Conservation (phyloP, 2,888 invertebrate genomes). For the Anticlea derivata region DNA sequence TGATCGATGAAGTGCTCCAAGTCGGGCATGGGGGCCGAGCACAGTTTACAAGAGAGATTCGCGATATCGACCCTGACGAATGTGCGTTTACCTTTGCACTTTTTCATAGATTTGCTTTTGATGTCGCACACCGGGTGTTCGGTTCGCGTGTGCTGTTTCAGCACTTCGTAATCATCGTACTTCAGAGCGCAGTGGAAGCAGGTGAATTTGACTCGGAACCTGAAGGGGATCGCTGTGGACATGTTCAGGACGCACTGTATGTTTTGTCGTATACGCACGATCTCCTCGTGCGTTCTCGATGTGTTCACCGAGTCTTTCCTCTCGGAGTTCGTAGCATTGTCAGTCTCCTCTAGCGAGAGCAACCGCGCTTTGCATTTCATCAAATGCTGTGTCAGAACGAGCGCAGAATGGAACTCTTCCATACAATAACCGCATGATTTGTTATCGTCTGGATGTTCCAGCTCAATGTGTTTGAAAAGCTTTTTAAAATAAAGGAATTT, state of each 20-base stretch:
- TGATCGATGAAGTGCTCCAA: conserved; percentile 66
- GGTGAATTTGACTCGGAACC: conserved; percentile 66
- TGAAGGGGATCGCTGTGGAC: conserved; percentile 73
- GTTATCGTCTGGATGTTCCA: conserved; percentile 56
- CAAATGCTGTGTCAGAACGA: conserved; percentile 61
- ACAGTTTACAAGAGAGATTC: conserved; percentile 61
- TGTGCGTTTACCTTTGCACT: conserved; percentile 69
- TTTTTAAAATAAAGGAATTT: conserved; percentile 54
- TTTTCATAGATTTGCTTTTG: conserved; percentile 65
- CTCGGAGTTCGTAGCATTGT: conserved; percentile 36
- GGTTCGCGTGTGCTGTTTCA: conserved; percentile 57
- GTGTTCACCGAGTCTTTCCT: conserved; percentile 1
- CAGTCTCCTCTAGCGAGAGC: conserved; percentile 41
- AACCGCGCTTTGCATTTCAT: conserved; percentile 60
- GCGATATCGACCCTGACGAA: conserved; percentile 68
- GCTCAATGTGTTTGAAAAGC: conserved; percentile 56
- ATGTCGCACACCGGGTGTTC: conserved; percentile 69
- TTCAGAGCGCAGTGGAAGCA: conserved; percentile 74
- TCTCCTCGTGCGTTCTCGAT: conserved; percentile 30
- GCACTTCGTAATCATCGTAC: conserved; percentile 53
- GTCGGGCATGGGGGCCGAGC: conserved; percentile 57
- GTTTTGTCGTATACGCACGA: conserved; percentile 62
- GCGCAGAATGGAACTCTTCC: conserved; percentile 57
- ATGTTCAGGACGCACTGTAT: conserved; percentile 70
- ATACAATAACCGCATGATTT: conserved; percentile 64